Evolutionary conservation across 2,113 vertebrate species (phyloP), one percentile per base, ranked within the genome.

Genomic region (Isichthys henryi): DNA sequence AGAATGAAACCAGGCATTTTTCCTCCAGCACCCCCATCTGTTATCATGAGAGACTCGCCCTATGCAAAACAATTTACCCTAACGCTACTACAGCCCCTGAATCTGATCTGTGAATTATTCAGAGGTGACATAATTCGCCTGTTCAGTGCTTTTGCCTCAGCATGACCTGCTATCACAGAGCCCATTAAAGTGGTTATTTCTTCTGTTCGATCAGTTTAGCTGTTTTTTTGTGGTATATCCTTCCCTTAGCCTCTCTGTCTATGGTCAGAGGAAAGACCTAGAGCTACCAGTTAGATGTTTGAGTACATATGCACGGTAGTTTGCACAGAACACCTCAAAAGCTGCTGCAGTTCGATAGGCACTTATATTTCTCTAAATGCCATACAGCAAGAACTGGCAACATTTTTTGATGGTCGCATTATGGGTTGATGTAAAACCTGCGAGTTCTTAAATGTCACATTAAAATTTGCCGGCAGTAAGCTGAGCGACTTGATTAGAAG

Each of bases 321-420:
- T 91, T 92, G 92, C 95, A 95, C 95, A 95, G 95, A 95, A 90
- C 93, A 94, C 91, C 94, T 93, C 95, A 93, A 94, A 93, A 92
- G 93, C 5, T 92, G 88, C 89, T 53, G 90, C 31, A 0, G 21
- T 53, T 92, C 92, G 93, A 94, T 94, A 92, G 90, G 88, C 90
- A 84, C 89, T 92, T 31, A 11, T n/a, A 87, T 91, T 89, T 91
- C 31, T 74, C 91, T 58, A 90, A 52, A 43, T 27, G 35, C 35
- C 15, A 43, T 43, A 43, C 74, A 19, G 31, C 31, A 80, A 15
- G 31, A 80, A 43, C 43, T 43, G 4, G 17, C 13, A 43, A 19
- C 6, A 43, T 80, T 80, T 80, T 43, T n/a, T 70, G n/a, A 66
- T 31, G n/a, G 58, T 27, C n/a, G 3, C 62, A 66, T 66, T 66